Evolutionary conservation across 2,797 vertebrate species (phyloP).

Genomic region (Iguana delicatissima): DNA sequence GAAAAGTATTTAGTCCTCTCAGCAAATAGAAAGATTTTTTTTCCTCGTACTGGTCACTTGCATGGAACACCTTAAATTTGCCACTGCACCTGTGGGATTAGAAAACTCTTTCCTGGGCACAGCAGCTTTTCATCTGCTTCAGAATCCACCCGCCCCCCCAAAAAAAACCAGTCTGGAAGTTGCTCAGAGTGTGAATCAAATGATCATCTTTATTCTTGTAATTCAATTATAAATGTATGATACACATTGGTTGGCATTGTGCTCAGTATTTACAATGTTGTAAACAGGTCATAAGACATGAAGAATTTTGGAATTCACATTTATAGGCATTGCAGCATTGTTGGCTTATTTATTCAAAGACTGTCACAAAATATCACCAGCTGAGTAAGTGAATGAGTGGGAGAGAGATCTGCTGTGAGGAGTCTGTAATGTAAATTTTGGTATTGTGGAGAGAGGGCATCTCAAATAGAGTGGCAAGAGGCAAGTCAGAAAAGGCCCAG

Average conservation of each 20-base stretch:
- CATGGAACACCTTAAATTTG: background rate
- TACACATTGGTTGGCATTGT: too few relatives aligned
- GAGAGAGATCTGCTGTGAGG: background rate
- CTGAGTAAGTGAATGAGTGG: background rate
- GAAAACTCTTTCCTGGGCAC: background rate
- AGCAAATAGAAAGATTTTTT: background rate
- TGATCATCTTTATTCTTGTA: background rate
- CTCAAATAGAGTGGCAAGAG: too few relatives aligned
- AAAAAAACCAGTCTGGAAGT: background rate
- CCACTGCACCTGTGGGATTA: conserved; percentile 8
- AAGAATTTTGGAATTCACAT: too few relatives aligned
- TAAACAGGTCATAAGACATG: too few relatives aligned
- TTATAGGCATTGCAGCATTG: too few relatives aligned
- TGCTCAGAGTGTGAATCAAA: background rate
- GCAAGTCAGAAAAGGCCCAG: background rate
- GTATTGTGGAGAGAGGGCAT: background rate
- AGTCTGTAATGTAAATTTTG: background rate
- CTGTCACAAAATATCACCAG: background rate
- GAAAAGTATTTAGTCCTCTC: background rate
- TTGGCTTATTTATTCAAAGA: background rate
- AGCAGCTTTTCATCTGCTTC: background rate
- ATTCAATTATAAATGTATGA: background rate
- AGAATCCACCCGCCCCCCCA: background rate
- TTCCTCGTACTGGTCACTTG: background rate
- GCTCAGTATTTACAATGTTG: too few relatives aligned